Percentiles rank a stretch among this genome's conserved stretches.
phyloP scores from a whole-genome alignment of 2,888 invertebrate genomes.

The Autographa gamma region DNA sequence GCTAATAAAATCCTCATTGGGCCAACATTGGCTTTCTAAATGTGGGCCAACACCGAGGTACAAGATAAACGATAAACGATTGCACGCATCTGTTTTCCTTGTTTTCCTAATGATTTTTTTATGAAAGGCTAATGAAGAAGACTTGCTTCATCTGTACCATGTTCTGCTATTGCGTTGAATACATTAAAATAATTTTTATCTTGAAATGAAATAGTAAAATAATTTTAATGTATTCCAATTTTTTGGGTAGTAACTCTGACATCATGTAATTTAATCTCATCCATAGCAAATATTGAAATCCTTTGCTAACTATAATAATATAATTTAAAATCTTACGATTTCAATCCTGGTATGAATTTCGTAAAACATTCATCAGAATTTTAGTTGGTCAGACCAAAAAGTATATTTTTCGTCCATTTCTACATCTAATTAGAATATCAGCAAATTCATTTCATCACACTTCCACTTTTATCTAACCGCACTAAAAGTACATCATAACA shows the following conservation, averaged over 20 bases:
- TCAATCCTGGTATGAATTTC: background rate
- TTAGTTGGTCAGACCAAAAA: too few relatives aligned
- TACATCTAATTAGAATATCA: background rate
- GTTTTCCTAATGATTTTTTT: slow-evolving; percentile 52
- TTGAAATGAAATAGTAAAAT: too few relatives aligned
- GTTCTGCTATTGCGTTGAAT: slow-evolving; percentile 1
- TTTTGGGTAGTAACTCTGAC: background rate
- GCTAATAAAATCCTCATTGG: slow-evolving; percentile 1
- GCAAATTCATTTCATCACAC: background rate
- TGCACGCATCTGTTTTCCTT: slow-evolving; percentile 50
- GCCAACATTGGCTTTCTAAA: slow-evolving; percentile 11
- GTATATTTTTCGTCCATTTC: background rate
- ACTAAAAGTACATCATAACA: background rate
- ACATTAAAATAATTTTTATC: slow-evolving; percentile 4
- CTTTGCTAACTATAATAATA: background rate
- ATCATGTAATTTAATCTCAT: background rate
- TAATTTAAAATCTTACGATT: background rate
- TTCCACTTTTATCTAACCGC: background rate
- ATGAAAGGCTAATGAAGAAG: slow-evolving; percentile 44
- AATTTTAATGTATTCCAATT: background rate
- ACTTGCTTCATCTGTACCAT: slow-evolving; percentile 15
- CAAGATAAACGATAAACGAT: slow-evolving; percentile 47
- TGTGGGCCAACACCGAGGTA: slow-evolving; percentile 21
- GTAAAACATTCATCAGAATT: background rate
- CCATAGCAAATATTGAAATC: background rate